Base-by-base conservation (phyloP, 2,888 invertebrate genomes). In the Hymenopus coronatus region DNA sequence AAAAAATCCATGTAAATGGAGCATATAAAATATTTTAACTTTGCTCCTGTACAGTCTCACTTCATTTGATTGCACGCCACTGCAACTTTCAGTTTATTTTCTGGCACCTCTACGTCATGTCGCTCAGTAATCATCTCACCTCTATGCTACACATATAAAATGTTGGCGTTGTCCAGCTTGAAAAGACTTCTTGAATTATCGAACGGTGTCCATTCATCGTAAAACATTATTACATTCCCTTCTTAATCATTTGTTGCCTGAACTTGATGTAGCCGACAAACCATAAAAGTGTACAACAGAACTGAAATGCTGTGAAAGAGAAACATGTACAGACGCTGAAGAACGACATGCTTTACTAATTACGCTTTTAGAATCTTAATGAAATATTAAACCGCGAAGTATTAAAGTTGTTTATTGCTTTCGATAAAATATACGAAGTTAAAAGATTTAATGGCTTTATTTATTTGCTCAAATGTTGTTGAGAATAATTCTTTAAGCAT, bases 141-240 rank as follows among this genome's bases (percentile, higher is more conserved):
- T 87, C 82, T 81, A 33, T 87, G 54, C 54, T 70, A 70, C 54
- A 25, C 25, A 70, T 70, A 70, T 70, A 70, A 70, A 70, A 70
- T 25, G 54, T 70, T 70, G 20, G 20, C 25, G 82, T 82, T 87
- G 87, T 87, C 54, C 54, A 87, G 28, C 82, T 82, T 87, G 82
- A 87, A 70, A 40, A 87, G 82, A 33, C 82, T 82, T 87, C 87
- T 87, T 87, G 87, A 87, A 87, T 87, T 87, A 70, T 87, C 28
- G 87, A 82, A 70, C 82, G 87, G 82, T 33, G 87, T 87, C 82
- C 87, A 87, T 87, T 87, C 87, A 87, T 82, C 87, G 40, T 87
- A 28, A 87, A 87, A 87, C 82, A 30, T 87, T 87, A 87, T 87
- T 87, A 87, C 82, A 82, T 30, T 87, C 87, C 82, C 33, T 87